Evolutionary conservation across 2,888 invertebrate genomes (phyloP), one percentile per base, ranked within the genome.

Genomic region (Scelioninae gen. 2): DNA sequence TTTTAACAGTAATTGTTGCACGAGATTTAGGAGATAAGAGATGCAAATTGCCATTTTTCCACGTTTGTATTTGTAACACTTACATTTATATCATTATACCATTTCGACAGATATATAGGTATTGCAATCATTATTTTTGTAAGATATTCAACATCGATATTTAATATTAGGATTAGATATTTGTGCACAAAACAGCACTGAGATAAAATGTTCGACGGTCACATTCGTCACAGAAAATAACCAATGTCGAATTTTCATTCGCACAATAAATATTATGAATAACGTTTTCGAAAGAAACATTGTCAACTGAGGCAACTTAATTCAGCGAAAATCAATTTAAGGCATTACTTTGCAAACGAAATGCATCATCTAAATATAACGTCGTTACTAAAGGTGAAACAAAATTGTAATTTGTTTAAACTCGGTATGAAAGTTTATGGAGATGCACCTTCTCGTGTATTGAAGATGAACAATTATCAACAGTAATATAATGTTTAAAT

Each of bases 71-170:
- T n/a, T n/a, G n/a, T n/a, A 63, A 70, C 63, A 63, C 50, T 55
- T 57, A 61, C 18, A 55, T 48, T 41, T 65, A 52, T 60, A 58
- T 53, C 55, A 41, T 41, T 55, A 67, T 72, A 55, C 50, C 50
- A 48, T 25, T n/a, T 55, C 31, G 25, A 43, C 57, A 67, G 61
- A 67, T 60, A 71, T 57, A 55, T 45, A 60, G 28, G 43, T 60
- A 58, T 65, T 71, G 58, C 58, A 58, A 64, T 58, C 45, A 15
- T 19, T 41, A 31, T 57, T 43, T n/a, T 33, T 57, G 35, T 31
- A 58, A 58, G 52, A 63, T 64, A 61, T 50, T 63, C 55, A 63
- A 71, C 63, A 71, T 58, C 57, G 19, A 71, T 52, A 71, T 57
- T 57, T n/a, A n/a, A 35, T 48, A 35, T 63, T 55, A 70, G 50